Conservation (phyloP, 2,797 vertebrate genomes). For the Galago senegalensis region DNA sequence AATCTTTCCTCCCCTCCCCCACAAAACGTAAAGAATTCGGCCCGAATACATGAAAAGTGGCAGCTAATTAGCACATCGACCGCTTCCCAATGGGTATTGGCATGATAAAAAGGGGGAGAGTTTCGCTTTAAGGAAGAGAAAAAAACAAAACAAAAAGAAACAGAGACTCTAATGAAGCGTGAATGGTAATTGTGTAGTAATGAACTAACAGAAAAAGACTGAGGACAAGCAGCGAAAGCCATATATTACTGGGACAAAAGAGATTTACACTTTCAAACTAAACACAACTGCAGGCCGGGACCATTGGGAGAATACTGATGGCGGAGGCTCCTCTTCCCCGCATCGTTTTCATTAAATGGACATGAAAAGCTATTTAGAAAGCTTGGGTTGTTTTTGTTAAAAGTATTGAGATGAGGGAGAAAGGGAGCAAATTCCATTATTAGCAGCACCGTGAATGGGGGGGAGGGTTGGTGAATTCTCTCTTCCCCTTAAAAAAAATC, state of each 20-base stretch:
- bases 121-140: constrained; percentile 90
- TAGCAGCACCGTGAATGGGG: constrained; percentile 90
- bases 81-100: constrained; percentile 94
- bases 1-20: constrained; percentile 84
- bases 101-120: constrained; percentile 95
- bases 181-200: constrained; percentile 99
- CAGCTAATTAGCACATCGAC: constrained; percentile 98
- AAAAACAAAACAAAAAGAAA: constrained; percentile 92
- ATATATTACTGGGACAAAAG: constrained; percentile 99
- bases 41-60: constrained; percentile 95
- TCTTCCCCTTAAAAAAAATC: constrained; percentile 80
- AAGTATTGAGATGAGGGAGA: constrained; percentile 93
- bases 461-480: constrained; percentile 72
- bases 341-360: constrained; percentile 99
- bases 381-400: constrained; percentile 96
- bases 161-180: constrained; percentile 99
- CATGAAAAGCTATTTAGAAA: constrained; percentile 97
- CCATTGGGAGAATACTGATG: constrained; percentile 95
- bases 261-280: constrained; percentile 99
- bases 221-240: constrained; percentile 98
- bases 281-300: constrained; percentile 97
- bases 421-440: constrained; percentile 96
- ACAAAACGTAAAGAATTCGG: constrained; percentile 89
- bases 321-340: constrained; percentile 91
- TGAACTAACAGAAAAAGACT: constrained; percentile 99